Base-by-base conservation (phyloP, 2,888 invertebrate genomes). In the Agrochola lychnidis region DNA sequence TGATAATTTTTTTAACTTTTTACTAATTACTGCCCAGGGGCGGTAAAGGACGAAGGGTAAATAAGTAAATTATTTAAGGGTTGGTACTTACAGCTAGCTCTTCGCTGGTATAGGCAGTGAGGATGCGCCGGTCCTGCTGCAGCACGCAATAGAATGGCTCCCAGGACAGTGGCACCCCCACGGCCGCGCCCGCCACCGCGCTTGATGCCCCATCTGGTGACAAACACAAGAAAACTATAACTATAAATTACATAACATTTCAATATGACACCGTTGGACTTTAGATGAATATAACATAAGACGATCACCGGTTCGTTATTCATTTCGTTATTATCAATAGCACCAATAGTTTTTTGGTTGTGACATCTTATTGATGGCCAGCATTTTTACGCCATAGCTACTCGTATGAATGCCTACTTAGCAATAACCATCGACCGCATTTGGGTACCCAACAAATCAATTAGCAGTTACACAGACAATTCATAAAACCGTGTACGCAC, bases 91-190 rank as follows among this genome's bases (percentile, higher is more conserved):
- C 98, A 94, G 98, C 98, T 94, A 98, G 97, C 94, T 98, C 98
- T 95, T 98, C 98, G 92, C 98, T 98, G 86, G 98, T 97, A 95
- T 98, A 98, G 64, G 98, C 98, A 22, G 98, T 98, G 92, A 98
- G 97, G 78, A 98, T 98, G 91, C 98, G 97, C 87, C 98, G 97
- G 93, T 98, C 98, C 94, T 98, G 98, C 88, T 98, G 97, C 89
- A 98, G 97, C 63, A 98, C 98, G 94, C 98, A 98, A 96, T 98
- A 98, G 95, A 98, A 98, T 25, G 98, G 98, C 94, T 98, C 98
- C 98, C 98, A 98, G 78, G 97, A 97, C 66, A 98, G 97, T 66
- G 97, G 97, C 86, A 97, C 97, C 57, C 97, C 97, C 66, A 96
- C 93, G 69, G 97, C 93, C 67, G 97, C 97, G 62, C 97, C 97